Evolutionary conservation across 2,113 vertebrate species (phyloP).

Genomic region (Anthoscopus minutus): DNA sequence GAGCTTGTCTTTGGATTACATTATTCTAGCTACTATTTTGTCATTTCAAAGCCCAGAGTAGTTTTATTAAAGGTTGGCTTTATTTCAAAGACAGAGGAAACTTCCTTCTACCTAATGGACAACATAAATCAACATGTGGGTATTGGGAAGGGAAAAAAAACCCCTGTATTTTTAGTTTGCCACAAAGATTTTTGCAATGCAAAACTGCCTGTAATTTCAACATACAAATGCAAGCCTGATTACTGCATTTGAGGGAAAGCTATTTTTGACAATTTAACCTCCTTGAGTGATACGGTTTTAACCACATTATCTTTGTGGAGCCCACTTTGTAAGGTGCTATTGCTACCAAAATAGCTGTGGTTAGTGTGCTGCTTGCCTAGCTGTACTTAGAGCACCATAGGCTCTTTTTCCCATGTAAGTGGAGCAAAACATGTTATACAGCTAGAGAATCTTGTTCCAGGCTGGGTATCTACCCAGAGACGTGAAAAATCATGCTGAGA

Average conservation of each 20-base stretch:
- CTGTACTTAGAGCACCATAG: not conserved
- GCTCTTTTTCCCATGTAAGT: not conserved
- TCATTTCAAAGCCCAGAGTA: not conserved
- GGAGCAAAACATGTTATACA: not conserved
- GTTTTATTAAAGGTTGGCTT: not conserved
- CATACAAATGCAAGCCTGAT: not conserved
- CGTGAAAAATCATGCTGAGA: not conserved
- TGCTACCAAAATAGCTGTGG: slow-evolving; percentile 3
- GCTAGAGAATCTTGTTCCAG: not conserved
- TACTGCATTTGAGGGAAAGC: not conserved
- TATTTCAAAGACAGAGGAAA: slow-evolving; percentile 14
- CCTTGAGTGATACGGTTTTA: not conserved
- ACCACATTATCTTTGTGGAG: not conserved
- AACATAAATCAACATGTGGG: not conserved
- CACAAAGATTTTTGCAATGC: slow-evolving; percentile 1
- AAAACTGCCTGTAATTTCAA: slow-evolving; percentile 28
- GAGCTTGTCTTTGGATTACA: not conserved
- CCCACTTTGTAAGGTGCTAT: not conserved
- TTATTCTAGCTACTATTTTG: not conserved
- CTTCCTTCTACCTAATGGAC: not conserved
- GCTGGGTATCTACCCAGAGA: not conserved
- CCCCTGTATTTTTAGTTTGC: not conserved
- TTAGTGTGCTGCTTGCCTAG: not conserved
- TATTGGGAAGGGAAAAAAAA: not conserved
- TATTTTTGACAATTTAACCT: slow-evolving; percentile 8